A percentile compares a stretch with the other conserved stretches of the same genome.
Evolutionary conservation across 2,797 vertebrate species (phyloP).

Genomic region (Tapera naevia): DNA sequence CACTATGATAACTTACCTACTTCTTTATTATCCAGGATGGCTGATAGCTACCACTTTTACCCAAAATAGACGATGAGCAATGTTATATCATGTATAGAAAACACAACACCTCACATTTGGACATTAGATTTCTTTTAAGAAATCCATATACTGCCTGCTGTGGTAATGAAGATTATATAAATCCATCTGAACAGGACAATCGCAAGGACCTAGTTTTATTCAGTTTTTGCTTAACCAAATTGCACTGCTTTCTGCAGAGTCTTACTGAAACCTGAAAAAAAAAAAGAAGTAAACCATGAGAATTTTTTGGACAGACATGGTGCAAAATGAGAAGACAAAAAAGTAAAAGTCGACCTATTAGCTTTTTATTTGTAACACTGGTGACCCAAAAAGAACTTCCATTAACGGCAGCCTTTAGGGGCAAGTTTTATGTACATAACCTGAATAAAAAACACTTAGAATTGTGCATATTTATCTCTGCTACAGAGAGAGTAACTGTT

Average conservation of each 20-base stretch:
- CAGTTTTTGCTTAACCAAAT: background rate
- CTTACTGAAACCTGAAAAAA: background rate
- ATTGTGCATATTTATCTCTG: slow-evolving; percentile 26
- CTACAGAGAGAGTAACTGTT: slow-evolving; percentile 30
- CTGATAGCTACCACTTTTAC: background rate
- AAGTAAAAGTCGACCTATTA: background rate
- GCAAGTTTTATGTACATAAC: background rate
- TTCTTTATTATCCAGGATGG: background rate
- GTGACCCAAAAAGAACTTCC: background rate
- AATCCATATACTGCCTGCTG: background rate
- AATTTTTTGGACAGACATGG: background rate
- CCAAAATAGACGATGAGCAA: background rate
- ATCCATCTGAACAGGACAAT: background rate
- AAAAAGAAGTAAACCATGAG: background rate
- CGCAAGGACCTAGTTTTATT: background rate
- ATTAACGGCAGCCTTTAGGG: background rate
- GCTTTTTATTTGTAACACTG: background rate
- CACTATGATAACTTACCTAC: background rate
- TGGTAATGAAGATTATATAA: background rate
- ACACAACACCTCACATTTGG: background rate
- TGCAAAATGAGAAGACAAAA: background rate
- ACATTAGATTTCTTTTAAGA: background rate
- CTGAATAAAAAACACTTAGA: background rate
- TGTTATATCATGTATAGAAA: background rate
- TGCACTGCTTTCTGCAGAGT: background rate